Conservation (phyloP, 2,797 vertebrate species). For the Notamacropus eugenii region DNA sequence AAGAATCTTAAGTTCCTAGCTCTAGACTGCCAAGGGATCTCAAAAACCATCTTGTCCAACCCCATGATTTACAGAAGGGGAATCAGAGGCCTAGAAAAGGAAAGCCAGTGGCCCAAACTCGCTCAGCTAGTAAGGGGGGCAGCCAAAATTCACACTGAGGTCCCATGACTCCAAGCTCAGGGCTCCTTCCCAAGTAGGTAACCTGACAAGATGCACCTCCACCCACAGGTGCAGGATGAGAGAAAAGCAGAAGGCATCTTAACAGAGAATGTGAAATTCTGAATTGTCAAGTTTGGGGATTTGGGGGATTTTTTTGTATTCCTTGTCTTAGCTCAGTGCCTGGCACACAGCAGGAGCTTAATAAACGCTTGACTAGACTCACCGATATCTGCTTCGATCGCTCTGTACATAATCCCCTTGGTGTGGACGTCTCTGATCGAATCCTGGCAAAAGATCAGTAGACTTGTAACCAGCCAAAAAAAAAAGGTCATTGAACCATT, state of each 20-base stretch:
- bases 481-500: not conserved
- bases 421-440: slow-evolving; percentile 97
- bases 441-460: slow-evolving; percentile 87
- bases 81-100: not conserved
- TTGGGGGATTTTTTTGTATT: not conserved
- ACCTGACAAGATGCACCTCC: not conserved
- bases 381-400: slow-evolving; percentile 98
- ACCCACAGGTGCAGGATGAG: fast-evolving
- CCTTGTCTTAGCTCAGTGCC: not conserved
- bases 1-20: not conserved
- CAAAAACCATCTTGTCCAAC: not conserved
- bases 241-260: not conserved
- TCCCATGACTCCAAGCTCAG: not conserved
- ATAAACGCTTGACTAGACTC: slow-evolving; percentile 59
- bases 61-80: not conserved
- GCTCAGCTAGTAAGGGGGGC: not conserved
- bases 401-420: slow-evolving; percentile 97
- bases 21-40: not conserved
- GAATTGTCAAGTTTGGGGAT: not conserved
- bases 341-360: not conserved
- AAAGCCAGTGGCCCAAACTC: not conserved
- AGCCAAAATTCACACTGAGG: not conserved
- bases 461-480: slow-evolving; percentile 41
- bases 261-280: fast-evolving
- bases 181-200: not conserved